Evolutionary conservation across 2,113 vertebrate species (phyloP), one percentile per base, ranked within the genome.

Genomic region (Nannobrachium achirus): DNA sequence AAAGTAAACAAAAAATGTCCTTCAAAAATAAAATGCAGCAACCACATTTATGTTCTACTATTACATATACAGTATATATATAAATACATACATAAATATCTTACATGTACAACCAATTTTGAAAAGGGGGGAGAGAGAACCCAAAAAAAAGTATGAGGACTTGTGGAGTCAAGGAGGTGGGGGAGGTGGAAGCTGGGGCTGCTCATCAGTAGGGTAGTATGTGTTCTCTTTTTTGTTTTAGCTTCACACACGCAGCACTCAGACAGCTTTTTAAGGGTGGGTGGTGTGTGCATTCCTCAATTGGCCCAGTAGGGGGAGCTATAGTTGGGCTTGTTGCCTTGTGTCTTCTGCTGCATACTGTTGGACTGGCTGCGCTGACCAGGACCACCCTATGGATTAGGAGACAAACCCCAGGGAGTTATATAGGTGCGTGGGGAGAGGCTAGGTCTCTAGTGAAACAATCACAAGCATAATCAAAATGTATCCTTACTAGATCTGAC

Each of bases 31-130:
- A 91, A 93, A 93, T 87, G 86, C 79, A 89, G 89, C 84, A 81
- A 92, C 90, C 90, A 93, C 89, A 90, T 89, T 88, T 90, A 89
- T 89, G 87, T 89, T 90, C 87, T 86, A 91, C 90, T 89, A 90
- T 91, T 93, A 93, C 91, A 93, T 94, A 93, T 93, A 93, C 90
- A 93, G 90, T 91, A 92, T 94, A 92, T 92, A 93, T 93, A 92
- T 92, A 93, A 90, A 93, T 93, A 93, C 88, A 92, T 93, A 94
- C 92, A 94, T 92, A 92, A 92, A 94, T 93, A 94, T 94, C 82
- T 94, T 94, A 93, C 93, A 94, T 88, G 90, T 90, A 92, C 90
- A 93, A 91, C 89, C 83, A 88, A 93, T 89, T 91, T 87, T 75
- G 75, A 89, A 87, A 86, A 76, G 60, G 66, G 66, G 69, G 71